Evolutionary conservation across 2,888 invertebrate species (phyloP), one percentile per base, ranked within the genome.

Genomic region (Clitarchus hookeri): DNA sequence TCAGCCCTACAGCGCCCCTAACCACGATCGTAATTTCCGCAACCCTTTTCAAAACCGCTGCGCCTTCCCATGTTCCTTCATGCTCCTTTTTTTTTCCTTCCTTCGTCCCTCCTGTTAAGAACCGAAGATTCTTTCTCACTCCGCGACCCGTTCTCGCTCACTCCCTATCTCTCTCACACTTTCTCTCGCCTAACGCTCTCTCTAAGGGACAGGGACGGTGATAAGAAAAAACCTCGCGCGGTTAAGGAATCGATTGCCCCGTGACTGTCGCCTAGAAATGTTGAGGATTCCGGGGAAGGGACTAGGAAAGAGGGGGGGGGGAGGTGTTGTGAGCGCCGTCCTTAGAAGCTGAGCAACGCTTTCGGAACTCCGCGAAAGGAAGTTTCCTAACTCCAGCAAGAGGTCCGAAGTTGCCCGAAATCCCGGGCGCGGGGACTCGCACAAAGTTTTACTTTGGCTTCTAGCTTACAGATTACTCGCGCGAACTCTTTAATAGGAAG

Each of bases 391-490:
- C 65, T n/a, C 65, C 65, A 9, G 65, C 65, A 65, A 65, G 65
- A 65, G n/a, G 65, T 65, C n/a, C n/a, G 65, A 65, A 65, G 23
- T 65, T 65, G 19, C 23, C n/a, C 65, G 65, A 65, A 19, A 65
- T 65, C 23, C 65, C 65, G n/a, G 65, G 65, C n/a, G 23, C n/a
- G 65, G n/a, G 16, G n/a, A 23, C 65, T n/a, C 65, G 8, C 8
- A 23, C 19, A 65, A 65, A 36, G 23, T 65, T 65, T 23, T n/a
- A 19, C 65, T 65, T 65, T 65, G n/a, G 16, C 65, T 8, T 65
- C 65, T 65, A 23, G 65, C 65, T 65, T 65, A n/a, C 65, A 65
- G 65, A 65, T 65, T 65, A 65, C 65, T 23, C 65, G 65, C n/a
- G 65, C 65, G 65, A 65, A 65, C 65, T 23, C 65, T 65, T 65